Evolutionary conservation across 1,140 invertebrate genomes (phyloP), one percentile per base, ranked within the genome.

Genomic region (Drosophila lowei): DNA sequence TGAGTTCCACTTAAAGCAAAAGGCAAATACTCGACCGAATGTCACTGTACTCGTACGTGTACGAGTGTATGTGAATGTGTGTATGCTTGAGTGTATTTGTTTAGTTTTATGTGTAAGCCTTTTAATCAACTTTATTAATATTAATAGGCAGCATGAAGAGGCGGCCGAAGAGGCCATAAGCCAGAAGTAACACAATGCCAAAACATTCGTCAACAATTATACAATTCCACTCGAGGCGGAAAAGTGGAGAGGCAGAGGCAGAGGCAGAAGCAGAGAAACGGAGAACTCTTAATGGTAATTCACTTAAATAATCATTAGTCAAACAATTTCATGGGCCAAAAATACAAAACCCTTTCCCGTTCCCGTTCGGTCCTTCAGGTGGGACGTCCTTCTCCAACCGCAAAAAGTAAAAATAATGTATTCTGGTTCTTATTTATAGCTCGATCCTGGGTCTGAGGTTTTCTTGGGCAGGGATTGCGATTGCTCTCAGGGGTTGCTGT

Each of bases 291-390:
- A 86, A 86, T 86, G 73, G 65, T 86, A 88, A 88, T 88, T 88
- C 83, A 88, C 83, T 83, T 83, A 88, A 83, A 86, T 81, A 88
- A 79, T 88, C 83, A 88, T 88, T 88, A 88, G 75, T 88, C 83
- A 83, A 68, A 75, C 77, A 68, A 60, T 81, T 75, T 74, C 52
- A 54, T 44, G 58, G 50, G 41, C 34, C 52, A 61, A 47, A 49
- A 56, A 47, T 21, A 38, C 41, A 47, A 46, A 64, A 64, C 66
- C 66, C 66, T 55, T 68, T 57, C 52, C 34, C 23, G 0, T 23
- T 23, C 7, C 30, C 30, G 11, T 0, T 5, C 34, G 18, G 18
- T 18, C 18, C 18, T 18, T 18, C 18, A 18, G 1, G 18, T 18
- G 18, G 18, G 18, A 2, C 18, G n/a, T n/a, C n/a, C n/a, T n/a